Evolutionary conservation across 2,888 invertebrate species (phyloP).

Genomic region (Leptinotarsa haldemani): DNA sequence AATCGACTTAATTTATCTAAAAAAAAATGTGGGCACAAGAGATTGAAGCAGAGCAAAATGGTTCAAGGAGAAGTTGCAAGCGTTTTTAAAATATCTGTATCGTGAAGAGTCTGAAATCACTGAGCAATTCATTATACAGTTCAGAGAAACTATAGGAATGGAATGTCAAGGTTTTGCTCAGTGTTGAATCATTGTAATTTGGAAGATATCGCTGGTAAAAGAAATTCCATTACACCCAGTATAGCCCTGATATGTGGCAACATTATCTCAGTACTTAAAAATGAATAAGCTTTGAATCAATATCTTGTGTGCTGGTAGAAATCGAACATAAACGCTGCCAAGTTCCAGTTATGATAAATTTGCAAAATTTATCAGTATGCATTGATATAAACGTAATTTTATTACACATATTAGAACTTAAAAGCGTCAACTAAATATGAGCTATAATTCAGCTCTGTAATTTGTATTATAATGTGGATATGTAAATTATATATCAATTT

Average conservation of each 20-base stretch:
- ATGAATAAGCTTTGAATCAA: neutral
- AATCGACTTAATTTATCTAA: too few species aligned
- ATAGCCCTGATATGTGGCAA: neutral
- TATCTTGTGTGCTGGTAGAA: neutral
- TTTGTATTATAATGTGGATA: constrained; percentile 59
- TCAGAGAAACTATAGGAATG: too few species aligned
- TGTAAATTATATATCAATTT: constrained; percentile 59
- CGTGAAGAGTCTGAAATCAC: too few species aligned
- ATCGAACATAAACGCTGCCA: neutral
- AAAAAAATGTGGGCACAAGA: too few species aligned
- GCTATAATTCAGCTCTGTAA: constrained; percentile 56
- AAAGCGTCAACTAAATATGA: constrained; percentile 52
- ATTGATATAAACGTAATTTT: constrained; percentile 21
- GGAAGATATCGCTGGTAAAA: too few species aligned
- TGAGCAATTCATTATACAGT: too few species aligned
- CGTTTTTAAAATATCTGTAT: too few species aligned
- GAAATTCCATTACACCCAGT: neutral
- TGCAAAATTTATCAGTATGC: constrained; percentile 21
- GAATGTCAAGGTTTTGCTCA: too few species aligned
- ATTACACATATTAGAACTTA: constrained; percentile 26
- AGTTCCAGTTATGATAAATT: constrained; percentile 20
- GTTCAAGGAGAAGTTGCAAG: too few species aligned
- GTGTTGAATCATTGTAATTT: too few species aligned
- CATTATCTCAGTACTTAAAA: neutral
- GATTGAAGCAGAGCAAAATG: too few species aligned